These are phyloP conservation scores for Andrena trimmerana DNA, from an alignment of 2,888 invertebrate species.

Conservation along the genomic window DNA sequence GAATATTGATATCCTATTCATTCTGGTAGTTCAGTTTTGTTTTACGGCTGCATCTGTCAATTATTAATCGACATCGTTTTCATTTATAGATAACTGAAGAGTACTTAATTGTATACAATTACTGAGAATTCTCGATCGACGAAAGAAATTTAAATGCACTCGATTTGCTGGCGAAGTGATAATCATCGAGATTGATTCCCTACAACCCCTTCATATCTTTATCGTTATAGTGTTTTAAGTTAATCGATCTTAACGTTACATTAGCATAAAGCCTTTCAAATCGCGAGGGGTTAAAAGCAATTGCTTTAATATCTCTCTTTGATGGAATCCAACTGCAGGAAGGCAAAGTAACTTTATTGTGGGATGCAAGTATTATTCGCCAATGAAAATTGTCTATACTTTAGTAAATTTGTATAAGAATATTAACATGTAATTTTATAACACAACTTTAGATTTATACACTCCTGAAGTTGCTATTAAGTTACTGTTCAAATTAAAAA, in stretches of 20 bases:
- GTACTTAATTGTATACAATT: slow-evolving; percentile 44
- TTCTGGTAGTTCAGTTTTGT: neutral
- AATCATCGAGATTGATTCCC: slow-evolving; percentile 8
- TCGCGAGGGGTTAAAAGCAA: slow-evolving; percentile 15
- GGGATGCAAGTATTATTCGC: no score
- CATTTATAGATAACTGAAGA: neutral
- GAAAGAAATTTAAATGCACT: slow-evolving; percentile 24
- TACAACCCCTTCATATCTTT: slow-evolving; percentile 33
- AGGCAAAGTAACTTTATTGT: neutral
- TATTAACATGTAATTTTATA: no score
- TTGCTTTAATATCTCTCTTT: neutral
- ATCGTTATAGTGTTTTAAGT: neutral
- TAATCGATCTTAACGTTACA: slow-evolving; percentile 27
- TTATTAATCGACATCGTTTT: neutral
- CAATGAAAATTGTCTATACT: no score
- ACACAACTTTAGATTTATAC: no score
- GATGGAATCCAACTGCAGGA: neutral
- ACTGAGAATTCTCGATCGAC: slow-evolving; percentile 33
- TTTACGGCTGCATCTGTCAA: neutral
- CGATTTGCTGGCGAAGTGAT: slow-evolving; percentile 24
- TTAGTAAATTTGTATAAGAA: no score
- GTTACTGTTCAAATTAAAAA: no score
- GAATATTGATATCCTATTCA: no score
- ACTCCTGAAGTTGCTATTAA: no score
- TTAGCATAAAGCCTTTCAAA: slow-evolving; percentile 40